A percentile compares a stretch with the other conserved stretches of the same genome.
Evolutionary conservation across 2,113 vertebrate genomes (phyloP).

Genomic region (Festucalex cinctus): DNA sequence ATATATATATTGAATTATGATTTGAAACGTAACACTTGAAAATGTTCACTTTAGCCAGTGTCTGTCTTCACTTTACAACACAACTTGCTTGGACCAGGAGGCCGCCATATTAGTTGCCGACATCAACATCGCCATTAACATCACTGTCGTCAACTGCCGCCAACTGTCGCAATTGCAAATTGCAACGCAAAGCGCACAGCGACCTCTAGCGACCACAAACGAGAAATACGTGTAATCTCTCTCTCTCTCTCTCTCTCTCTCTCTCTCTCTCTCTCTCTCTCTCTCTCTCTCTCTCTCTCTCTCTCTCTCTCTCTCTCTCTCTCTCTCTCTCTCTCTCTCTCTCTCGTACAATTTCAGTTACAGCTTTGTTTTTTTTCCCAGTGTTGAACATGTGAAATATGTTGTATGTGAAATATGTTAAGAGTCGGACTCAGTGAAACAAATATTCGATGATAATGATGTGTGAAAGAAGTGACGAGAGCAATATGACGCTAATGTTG

Average conservation of each 20-base stretch:
- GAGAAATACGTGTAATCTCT: no score
- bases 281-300: no score
- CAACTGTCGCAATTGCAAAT: constrained; percentile 48
- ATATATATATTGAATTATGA: no score
- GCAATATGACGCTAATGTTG: constrained; percentile 31
- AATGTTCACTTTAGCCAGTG: not conserved
- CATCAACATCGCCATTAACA: constrained; percentile 46
- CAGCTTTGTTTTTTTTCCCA: no score
- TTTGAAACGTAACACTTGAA: not conserved
- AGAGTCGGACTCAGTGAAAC: no score
- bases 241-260: no score
- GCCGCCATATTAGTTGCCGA: constrained; percentile 88
- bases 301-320: no score
- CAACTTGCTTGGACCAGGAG: constrained; percentile 73
- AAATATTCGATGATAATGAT: not conserved
- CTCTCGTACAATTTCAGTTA: no score
- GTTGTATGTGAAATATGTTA: not conserved
- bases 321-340: no score
- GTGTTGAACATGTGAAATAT: not conserved
- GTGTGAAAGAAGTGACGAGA: not conserved
- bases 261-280: no score
- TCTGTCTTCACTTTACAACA: constrained; percentile 85
- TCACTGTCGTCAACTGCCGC: constrained; percentile 61
- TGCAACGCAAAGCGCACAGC: no score
- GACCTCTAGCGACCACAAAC: constrained; percentile 18